Base-by-base conservation (phyloP, 2,113 vertebrate species). In the Nothocercus nigrocapillus region DNA sequence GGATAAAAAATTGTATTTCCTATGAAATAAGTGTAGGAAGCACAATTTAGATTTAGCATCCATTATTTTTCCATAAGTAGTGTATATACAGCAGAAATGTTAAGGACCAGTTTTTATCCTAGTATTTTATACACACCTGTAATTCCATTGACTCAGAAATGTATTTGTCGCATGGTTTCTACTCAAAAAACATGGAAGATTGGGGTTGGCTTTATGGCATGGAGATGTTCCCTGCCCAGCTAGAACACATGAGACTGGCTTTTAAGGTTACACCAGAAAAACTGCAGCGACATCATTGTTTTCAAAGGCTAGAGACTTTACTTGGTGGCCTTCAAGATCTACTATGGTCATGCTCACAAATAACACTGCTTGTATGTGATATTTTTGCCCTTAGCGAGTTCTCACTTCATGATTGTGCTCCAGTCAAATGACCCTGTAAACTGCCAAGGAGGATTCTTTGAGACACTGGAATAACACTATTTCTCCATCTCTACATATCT, bases 1-100 rank as follows among this genome's bases (percentile, higher is more conserved):
- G 85, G 95, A 95, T 96, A 94, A 96, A 97, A 97, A 93, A 93
- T 47, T 96, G 89, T 94, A 94, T 97, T 97, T 54, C 80, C 88
- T 95, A 82, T 12, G 90, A 97, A 97, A 94, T 93, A 94, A 69
- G 82, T 91, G 54, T n/a, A 63, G 93, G 91, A 90, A 85, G 68
- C 88, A 64, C 70, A 13, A 34, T 90, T 95, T 22, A 59, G 86
- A 81, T 92, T 94, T 93, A 89, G 58, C 77, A 91, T 87, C 58
- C 42, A 67, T 82, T 87, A 63, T 59, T 56, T n/a, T 79, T 63
- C 90, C 82, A 90, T 77, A 87, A 92, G 70, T 76, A 30, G 5
- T 76, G 80, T 58, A 36, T n/a, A 32, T 40, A 62, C 22, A 42
- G 54, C 0, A 2, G 54, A 76, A 81, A 62, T 76, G 45, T 79